These are phyloP conservation scores for Thera britannica DNA, from an alignment of 2,888 invertebrate genomes.

Conservation along the genomic window DNA sequence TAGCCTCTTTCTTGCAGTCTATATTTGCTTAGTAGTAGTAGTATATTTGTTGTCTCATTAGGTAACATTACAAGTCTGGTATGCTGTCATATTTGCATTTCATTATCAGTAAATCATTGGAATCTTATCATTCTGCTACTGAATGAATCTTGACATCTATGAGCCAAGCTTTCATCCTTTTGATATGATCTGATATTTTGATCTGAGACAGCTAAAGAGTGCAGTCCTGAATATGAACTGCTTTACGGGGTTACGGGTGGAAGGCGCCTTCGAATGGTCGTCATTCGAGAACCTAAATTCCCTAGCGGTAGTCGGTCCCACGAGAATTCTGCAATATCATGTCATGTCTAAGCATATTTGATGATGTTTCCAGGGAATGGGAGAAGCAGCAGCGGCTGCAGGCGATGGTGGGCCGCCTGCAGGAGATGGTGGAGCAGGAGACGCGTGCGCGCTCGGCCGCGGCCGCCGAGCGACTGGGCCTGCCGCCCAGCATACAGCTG, in stretches of 20 bases:
- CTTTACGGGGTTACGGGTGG: too few species aligned
- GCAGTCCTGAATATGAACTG: too few species aligned
- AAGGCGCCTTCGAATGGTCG: too few species aligned
- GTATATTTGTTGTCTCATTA: neutral
- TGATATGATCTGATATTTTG: too few species aligned
- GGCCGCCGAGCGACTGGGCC: conserved; percentile 79
- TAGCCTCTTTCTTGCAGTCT: too few species aligned
- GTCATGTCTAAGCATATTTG: conserved; percentile 10
- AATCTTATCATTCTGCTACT: neutral
- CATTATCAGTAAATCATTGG: neutral
- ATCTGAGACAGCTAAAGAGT: too few species aligned
- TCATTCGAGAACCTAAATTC: too few species aligned
- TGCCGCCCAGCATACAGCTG: conserved; percentile 87
- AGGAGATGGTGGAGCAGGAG: conserved; percentile 83
- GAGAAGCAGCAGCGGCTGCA: conserved; percentile 84
- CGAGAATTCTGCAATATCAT: neutral
- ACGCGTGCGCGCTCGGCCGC: conserved; percentile 80
- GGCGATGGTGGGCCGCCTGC: conserved; percentile 83
- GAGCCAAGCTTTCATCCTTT: too few species aligned
- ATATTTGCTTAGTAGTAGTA: neutral
- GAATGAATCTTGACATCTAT: too few species aligned
- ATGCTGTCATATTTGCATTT: neutral
- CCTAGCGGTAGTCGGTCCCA: too few species aligned
- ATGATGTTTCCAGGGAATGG: conserved; percentile 86
- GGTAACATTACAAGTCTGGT: neutral